phyloP scores from a whole-genome alignment of 2,113 vertebrate species.

The Empidonax alnorum region DNA sequence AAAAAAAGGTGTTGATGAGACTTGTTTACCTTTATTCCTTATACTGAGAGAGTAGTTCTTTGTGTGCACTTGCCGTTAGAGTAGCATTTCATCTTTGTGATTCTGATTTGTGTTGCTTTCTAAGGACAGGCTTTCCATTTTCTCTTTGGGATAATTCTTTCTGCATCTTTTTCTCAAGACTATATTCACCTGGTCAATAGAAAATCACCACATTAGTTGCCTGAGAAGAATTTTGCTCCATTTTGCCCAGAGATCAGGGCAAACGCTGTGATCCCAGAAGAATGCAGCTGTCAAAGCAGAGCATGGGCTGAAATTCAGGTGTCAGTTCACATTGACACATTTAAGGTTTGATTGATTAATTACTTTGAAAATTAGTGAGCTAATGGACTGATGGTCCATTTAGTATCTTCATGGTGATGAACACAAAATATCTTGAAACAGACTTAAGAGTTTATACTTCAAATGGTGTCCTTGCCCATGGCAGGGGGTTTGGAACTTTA shows the following conservation, averaged over 20 bases:
- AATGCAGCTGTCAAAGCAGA: constrained; percentile 23
- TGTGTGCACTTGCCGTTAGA: neutral
- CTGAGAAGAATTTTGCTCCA: neutral
- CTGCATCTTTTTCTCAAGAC: neutral
- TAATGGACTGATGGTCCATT: neutral
- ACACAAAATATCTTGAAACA: neutral
- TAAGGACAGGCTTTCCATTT: neutral
- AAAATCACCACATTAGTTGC: neutral
- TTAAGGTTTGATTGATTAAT: neutral
- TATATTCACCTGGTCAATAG: neutral
- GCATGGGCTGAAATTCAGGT: neutral
- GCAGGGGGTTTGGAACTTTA: neutral
- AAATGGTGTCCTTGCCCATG: neutral
- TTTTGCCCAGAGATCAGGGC: neutral
- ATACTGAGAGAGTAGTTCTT: neutral
- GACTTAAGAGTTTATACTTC: neutral
- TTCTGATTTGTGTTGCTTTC: neutral
- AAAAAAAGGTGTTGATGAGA: neutral
- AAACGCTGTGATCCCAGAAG: neutral
- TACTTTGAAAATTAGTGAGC: constrained; percentile 14
- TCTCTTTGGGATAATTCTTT: neutral
- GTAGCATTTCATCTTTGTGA: neutral
- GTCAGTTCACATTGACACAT: neutral
- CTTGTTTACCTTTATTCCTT: neutral
- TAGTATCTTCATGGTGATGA: neutral